phyloP scores from a whole-genome alignment of 1,140 invertebrate genomes.

The Leucophenga varia region DNA sequence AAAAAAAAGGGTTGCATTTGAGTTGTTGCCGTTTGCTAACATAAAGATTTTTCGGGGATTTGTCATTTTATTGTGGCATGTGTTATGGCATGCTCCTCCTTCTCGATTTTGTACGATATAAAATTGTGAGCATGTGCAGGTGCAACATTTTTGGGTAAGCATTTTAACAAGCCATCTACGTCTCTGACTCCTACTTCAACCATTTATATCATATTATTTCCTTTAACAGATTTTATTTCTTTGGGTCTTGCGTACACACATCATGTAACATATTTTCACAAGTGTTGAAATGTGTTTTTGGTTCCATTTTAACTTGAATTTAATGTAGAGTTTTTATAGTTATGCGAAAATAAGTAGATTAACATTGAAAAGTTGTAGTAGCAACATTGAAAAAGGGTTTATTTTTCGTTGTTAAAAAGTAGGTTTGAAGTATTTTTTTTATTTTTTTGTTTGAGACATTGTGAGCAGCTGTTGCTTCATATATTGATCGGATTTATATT shows the following conservation, averaged over 20 bases:
- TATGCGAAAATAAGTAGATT: too few relatives aligned
- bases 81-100: background rate
- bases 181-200: conserved; percentile 23
- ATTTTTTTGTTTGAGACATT: too few relatives aligned
- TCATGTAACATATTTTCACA: conserved; percentile 28
- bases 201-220: conserved; percentile 48
- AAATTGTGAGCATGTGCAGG: conserved; percentile 34
- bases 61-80: conserved; percentile 48
- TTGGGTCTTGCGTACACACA: conserved; percentile 6
- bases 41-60: conserved; percentile 47
- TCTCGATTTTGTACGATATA: too few relatives aligned
- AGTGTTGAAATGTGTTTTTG: conserved; percentile 25
- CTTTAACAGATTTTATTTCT: conserved; percentile 19
- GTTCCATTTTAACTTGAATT: too few relatives aligned
- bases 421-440: too few relatives aligned
- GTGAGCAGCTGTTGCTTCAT: too few relatives aligned
- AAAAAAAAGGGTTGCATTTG: too few relatives aligned
- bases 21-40: conserved; percentile 26
- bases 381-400: too few relatives aligned
- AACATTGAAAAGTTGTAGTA: too few relatives aligned
- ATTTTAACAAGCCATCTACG: background rate
- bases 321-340: too few relatives aligned
- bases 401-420: too few relatives aligned
- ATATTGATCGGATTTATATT: too few relatives aligned
- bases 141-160: conserved; percentile 20